Evolutionary conservation across 2,113 vertebrate species (phyloP), one percentile per base, ranked within the genome.

Genomic region (Colossoma macropomum): DNA sequence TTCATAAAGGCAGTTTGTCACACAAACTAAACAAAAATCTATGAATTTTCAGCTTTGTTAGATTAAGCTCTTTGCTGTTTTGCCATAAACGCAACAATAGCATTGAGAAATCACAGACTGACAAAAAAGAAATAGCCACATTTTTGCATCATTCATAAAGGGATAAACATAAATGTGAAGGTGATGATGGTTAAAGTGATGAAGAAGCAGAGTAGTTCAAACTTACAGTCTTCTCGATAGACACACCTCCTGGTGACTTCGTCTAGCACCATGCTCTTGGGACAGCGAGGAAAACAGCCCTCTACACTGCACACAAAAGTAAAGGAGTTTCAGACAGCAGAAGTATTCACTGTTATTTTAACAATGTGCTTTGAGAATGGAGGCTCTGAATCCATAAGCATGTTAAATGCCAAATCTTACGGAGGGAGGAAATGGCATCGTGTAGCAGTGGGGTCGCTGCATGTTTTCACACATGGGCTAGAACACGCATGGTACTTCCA

Each of bases 211-310:
- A 45, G 45, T 41, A 12, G 25, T 25, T 79, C 8, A 34, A 6
- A 97, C 97, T 96, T 92, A 99, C 98, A 99, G 89, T 99, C 98
- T 91, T 96, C 96, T 81, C 89, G 93, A 92, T 97, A 97, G 84
- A 99, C 98, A 91, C 98, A 99, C 93, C 96, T 96, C 87, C 96
- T 93, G 6, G 97, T 99, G 88, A 97, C 82, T 81, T 99, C 98
- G 93, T 99, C 98, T 38, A 99, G 95, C 71, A 99, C 94, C 98
- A 99, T 98, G 83, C 92, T 92, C 91, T 94, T 96, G 63, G 98
- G 97, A 89, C 98, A 99, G 60, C 96, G 94, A 0, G 97, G 97
- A 87, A 98, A 96, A 88, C 98, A 99, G 88, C 98, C 98, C 93
- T 99, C 98, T 86, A 98, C 96, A 63, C 98, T 99, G 90, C 71